These are phyloP conservation scores for Todiramphus chloris DNA, from an alignment of 2,113 vertebrate species.

Conservation along the genomic window DNA sequence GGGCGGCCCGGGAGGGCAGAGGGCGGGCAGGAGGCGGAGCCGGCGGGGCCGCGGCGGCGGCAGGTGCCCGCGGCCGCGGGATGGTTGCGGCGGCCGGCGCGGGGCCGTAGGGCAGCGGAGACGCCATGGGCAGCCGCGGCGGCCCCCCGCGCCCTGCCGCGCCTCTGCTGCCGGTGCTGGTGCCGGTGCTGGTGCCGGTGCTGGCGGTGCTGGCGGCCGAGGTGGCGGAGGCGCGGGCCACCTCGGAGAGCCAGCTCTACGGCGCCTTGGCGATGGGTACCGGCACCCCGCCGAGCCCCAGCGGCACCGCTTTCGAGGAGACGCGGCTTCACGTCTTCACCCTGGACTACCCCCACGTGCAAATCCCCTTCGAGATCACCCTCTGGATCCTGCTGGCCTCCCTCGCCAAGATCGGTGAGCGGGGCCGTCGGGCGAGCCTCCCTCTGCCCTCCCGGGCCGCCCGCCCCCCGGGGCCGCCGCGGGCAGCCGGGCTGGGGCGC, in stretches of 20 bases:
- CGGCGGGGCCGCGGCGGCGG: too few relatives aligned
- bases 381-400: conserved; percentile 96
- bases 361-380: conserved; percentile 95
- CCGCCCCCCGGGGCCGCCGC: background rate
- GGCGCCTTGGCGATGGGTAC: conserved; percentile 36
- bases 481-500: background rate
- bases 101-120: background rate
- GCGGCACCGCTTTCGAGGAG: conserved; percentile 70
- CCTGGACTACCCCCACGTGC: conserved; percentile 89
- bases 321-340: conserved; percentile 84
- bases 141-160: background rate
- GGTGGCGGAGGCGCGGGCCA: background rate
- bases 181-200: background rate
- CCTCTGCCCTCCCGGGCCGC: background rate
- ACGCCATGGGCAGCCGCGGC: background rate
- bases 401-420: conserved; percentile 95
- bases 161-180: background rate
- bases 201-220: background rate
- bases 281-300: conserved; percentile 64
- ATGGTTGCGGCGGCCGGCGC: background rate
- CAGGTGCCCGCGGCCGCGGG: too few relatives aligned
- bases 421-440: background rate
- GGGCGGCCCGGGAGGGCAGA: too few relatives aligned
- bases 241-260: background rate
- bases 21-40: too few relatives aligned